A percentile compares a stretch with the other conserved stretches of the same genome.
Evolutionary conservation across 2,113 vertebrate species (phyloP).

Genomic region (Vulpes lagopus): DNA sequence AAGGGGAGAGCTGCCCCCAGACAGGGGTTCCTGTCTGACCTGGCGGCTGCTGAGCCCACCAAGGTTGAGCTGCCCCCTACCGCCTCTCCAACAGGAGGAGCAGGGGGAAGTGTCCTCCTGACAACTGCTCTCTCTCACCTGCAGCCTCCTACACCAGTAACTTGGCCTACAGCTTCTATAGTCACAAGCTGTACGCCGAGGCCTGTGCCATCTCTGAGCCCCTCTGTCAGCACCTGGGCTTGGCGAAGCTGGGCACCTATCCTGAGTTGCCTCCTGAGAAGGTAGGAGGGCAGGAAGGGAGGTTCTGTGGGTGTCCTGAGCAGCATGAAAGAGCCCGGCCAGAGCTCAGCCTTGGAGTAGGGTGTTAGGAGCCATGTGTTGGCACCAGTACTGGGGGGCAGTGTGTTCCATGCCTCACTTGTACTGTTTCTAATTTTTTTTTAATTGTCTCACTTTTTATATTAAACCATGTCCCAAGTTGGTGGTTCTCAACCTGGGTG

Average conservation of each 20-base stretch:
- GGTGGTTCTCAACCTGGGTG: neutral
- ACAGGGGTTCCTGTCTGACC: neutral
- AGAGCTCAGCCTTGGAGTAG: neutral
- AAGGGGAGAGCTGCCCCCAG: neutral
- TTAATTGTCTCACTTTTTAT: neutral
- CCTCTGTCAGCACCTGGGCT: constrained; percentile 87
- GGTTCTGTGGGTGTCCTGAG: neutral
- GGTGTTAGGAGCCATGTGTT: neutral
- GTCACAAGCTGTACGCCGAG: constrained; percentile 88
- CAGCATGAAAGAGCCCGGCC: neutral
- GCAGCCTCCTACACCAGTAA: constrained; percentile 90
- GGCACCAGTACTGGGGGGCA: neutral
- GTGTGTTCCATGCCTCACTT: neutral
- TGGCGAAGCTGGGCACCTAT: constrained; percentile 68
- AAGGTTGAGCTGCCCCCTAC: neutral
- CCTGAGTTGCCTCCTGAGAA: constrained; percentile 87
- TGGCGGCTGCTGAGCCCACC: neutral
- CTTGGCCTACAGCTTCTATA: constrained; percentile 92
- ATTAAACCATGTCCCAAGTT: neutral
- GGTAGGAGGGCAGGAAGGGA: constrained; percentile 82
- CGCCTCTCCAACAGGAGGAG: neutral
- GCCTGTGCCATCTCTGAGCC: constrained; percentile 88
- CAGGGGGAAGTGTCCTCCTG: neutral
- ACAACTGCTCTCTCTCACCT: neutral
- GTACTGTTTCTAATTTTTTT: neutral